Percentiles rank a stretch among this genome's conserved stretches.
These are phyloP conservation scores for Habropoda laboriosa DNA, from an alignment of 1,140 invertebrate genomes.

Conservation along the genomic window DNA sequence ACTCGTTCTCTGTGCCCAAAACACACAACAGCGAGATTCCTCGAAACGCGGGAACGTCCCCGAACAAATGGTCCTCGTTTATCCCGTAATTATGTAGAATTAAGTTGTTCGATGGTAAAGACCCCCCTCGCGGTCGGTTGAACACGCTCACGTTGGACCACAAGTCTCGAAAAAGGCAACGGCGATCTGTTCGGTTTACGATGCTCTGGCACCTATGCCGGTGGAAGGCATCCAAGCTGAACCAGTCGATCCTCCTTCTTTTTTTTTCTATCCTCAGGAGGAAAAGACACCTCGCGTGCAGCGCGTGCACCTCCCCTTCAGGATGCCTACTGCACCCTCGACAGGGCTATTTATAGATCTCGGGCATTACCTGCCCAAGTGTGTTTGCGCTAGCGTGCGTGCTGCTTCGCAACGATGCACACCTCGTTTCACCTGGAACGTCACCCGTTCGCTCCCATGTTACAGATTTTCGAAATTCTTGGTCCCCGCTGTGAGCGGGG, in stretches of 20 bases:
- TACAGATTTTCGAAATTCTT: neutral
- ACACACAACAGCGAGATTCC: neutral
- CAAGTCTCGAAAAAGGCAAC: neutral
- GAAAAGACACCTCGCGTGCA: conserved; percentile 69
- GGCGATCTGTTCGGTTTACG: conserved; percentile 15
- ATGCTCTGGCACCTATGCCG: conserved; percentile 58
- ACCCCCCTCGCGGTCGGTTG: neutral
- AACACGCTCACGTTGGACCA: neutral
- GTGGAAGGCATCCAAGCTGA: conserved; percentile 70
- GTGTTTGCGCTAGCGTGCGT: conserved; percentile 37
- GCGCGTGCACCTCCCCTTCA: conserved; percentile 54
- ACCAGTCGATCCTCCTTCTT: conserved; percentile 59
- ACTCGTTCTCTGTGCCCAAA: too few relatives aligned
- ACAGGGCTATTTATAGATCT: conserved; percentile 76
- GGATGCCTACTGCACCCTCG: conserved; percentile 47
- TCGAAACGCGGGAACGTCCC: neutral
- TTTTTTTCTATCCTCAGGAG: conserved; percentile 46
- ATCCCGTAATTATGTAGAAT: conserved; percentile 24
- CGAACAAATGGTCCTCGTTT: conserved; percentile 3
- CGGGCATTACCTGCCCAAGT: conserved; percentile 73
- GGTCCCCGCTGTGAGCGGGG: too few relatives aligned
- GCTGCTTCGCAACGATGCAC: conserved; percentile 31
- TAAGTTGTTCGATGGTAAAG: conserved; percentile 18
- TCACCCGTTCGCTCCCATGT: neutral
- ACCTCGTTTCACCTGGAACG: conserved; percentile 35